Evolutionary conservation across 2,888 invertebrate genomes (phyloP), one percentile per base, ranked within the genome.

Genomic region (Stramonita haemastoma): DNA sequence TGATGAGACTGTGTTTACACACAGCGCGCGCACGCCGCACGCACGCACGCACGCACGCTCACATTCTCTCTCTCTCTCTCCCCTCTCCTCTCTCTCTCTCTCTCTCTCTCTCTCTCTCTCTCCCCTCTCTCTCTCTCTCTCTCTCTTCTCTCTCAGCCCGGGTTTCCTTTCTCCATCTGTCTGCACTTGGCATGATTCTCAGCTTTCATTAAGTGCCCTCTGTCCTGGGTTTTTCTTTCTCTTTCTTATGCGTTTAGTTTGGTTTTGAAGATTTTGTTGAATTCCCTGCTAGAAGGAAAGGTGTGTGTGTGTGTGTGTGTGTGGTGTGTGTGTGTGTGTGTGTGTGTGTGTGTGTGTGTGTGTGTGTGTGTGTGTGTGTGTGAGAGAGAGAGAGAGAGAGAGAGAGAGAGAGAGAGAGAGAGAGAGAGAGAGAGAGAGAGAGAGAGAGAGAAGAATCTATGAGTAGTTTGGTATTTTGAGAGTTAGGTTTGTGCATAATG

Each of bases 321-420:
- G 46, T 46, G 46, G 8, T 46, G 73, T 73, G 73, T n/a, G 73
- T 73, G n/a, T n/a, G 26, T 73, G 73, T 26, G n/a, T 73, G 73
- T 26, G 2, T 73, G 4, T 46, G 46, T 46, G 46, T 17, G 17
- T 60, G 60, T 60, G 60, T 60, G 60, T 60, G 60, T 66, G 66
- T 66, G 66, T 60, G 66, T 66, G 66, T 66, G 66, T 66, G 66
- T 66, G 66, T 66, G 66, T 66, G 66, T 66, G 66, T 66, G 66
- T 66, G 66, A 66, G 66, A 66, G 66, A 66, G 66, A 66, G 66
- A 66, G 66, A 66, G 66, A 66, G 66, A 66, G 66, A 66, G 66
- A 66, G 66, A 66, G 66, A 66, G 17, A 13, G 66, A 13, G 66
- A 2, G 60, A 2, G 60, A 2, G 60, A 0, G 60, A 4, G n/a